phyloP scores from a whole-genome alignment of 1,140 invertebrate genomes.

The Tribolium madens region DNA sequence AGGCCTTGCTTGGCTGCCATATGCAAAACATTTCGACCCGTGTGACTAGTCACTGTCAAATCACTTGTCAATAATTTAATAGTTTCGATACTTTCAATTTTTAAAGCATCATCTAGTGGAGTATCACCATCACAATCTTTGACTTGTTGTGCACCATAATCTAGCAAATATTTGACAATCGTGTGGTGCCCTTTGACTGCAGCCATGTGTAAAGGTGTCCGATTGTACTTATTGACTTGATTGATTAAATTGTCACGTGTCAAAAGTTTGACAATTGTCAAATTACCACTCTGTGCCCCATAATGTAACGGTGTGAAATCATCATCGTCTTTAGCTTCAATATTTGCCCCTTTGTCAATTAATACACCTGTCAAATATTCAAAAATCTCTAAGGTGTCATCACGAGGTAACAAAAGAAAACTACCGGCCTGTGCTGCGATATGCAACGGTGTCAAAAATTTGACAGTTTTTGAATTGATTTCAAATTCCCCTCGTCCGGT shows the following conservation, averaged over 20 bases:
- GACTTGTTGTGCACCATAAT: background rate
- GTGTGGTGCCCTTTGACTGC: background rate
- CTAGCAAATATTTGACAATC: background rate
- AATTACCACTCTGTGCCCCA: background rate
- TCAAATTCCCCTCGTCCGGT: background rate
- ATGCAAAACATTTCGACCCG: background rate
- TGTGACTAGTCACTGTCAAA: background rate
- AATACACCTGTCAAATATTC: background rate
- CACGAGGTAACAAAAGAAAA: background rate
- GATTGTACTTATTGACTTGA: background rate
- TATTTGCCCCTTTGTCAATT: background rate
- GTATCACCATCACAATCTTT: background rate
- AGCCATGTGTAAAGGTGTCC: conserved; percentile 10
- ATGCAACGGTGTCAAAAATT: background rate
- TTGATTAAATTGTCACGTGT: background rate
- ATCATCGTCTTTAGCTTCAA: background rate
- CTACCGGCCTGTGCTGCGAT: background rate
- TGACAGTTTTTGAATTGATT: background rate
- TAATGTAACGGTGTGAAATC: background rate
- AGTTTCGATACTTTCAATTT: background rate
- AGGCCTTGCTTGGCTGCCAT: background rate
- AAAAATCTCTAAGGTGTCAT: background rate
- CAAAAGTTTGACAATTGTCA: conserved; percentile 1
- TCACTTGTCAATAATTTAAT: background rate
- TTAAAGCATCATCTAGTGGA: conserved; percentile 2